Conservation (phyloP, 2,113 vertebrate species). For the Opisthocomus hoazin region DNA sequence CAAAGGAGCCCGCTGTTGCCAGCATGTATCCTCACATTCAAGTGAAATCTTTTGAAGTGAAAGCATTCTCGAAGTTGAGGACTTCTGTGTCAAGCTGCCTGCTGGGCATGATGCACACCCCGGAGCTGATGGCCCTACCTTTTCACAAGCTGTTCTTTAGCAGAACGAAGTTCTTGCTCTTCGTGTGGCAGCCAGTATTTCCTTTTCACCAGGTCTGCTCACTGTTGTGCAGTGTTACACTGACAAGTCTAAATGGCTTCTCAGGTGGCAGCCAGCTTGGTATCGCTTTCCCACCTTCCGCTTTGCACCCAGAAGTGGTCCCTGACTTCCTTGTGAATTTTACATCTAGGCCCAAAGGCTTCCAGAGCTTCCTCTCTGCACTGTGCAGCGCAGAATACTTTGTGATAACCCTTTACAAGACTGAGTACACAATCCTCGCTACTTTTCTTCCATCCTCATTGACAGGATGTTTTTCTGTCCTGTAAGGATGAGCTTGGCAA, state of each 20-base stretch:
- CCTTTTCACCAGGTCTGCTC: not conserved
- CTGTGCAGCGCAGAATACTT: accelerated
- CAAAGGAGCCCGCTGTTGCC: not conserved
- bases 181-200: not conserved
- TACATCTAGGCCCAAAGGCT: not conserved
- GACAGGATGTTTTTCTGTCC: not conserved
- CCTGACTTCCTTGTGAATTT: not conserved
- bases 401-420: not conserved
- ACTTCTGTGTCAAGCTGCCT: not conserved
- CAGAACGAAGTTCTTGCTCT: not conserved
- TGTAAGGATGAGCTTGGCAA: not conserved
- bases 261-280: not conserved
- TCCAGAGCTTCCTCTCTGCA: not conserved
- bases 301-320: not conserved
- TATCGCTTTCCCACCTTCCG: accelerated
- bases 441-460: not conserved
- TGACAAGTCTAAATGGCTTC: not conserved
- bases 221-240: not conserved
- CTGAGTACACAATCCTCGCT: accelerated
- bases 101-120: not conserved
- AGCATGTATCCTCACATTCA: not conserved
- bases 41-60: constrained; percentile 20
- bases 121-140: not conserved
- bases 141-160: not conserved
- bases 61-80: not conserved